Percentiles rank a stretch among this genome's conserved stretches.
These are phyloP conservation scores for Opisthocomus hoazin DNA, from an alignment of 2,113 vertebrate genomes.

Conservation along the genomic window DNA sequence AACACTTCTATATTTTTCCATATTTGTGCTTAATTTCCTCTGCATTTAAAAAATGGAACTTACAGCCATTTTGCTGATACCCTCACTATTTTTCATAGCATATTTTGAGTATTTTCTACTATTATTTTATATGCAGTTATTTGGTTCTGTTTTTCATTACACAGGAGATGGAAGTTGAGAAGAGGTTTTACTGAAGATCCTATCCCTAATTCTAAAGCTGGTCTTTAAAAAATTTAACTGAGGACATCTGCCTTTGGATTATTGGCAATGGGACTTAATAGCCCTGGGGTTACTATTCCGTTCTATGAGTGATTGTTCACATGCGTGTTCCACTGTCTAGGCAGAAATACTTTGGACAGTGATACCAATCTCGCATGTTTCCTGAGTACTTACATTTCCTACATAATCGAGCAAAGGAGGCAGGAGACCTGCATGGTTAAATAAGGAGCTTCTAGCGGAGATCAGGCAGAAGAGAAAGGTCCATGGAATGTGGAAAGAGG, in stretches of 20 bases:
- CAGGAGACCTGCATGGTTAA: no score
- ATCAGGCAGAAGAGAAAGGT: no score
- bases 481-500: no score
- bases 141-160: background rate
- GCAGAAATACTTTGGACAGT: background rate
- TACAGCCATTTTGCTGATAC: background rate
- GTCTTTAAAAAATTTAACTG: background rate
- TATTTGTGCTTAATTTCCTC: background rate
- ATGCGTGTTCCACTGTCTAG: background rate
- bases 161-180: background rate
- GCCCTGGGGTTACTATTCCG: background rate
- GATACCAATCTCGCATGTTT: background rate
- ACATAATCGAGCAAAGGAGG: no score
- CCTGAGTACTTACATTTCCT: background rate
- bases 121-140: background rate
- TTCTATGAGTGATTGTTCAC: background rate
- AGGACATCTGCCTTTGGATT: background rate
- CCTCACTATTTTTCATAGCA: background rate
- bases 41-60: background rate
- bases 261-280: background rate
- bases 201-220: background rate
- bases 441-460: no score
- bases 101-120: background rate
- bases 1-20: background rate
- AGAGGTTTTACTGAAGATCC: background rate